Percentiles rank a stretch among this genome's conserved stretches.
Conservation (phyloP, 2,113 vertebrate species). For the Hystrix brachyura region DNA sequence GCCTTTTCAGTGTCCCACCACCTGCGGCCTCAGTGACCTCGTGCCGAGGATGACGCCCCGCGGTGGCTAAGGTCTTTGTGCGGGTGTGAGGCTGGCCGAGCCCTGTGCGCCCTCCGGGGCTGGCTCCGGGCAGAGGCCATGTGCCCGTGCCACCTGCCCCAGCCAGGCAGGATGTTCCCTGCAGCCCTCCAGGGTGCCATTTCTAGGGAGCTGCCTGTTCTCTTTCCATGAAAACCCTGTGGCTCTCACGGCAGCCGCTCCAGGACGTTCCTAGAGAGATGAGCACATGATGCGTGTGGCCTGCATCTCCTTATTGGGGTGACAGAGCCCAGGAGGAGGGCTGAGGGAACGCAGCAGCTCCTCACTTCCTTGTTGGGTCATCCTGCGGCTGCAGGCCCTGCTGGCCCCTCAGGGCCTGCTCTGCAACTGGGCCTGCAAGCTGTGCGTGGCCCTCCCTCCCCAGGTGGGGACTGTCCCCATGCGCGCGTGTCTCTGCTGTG, state of each 20-base stretch:
- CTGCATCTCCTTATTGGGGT: neutral
- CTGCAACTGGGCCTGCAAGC: neutral
- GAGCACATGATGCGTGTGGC: neutral
- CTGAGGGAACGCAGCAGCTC: neutral
- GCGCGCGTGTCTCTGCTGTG: too few relatives aligned
- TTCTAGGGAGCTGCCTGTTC: neutral
- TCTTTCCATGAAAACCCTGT: neutral
- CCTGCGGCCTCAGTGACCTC: neutral
- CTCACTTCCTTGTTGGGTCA: neutral
- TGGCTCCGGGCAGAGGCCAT: neutral
- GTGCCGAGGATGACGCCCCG: neutral
- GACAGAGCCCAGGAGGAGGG: neutral
- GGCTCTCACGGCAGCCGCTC: neutral
- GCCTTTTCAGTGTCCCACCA: neutral
- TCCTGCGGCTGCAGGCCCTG: neutral
- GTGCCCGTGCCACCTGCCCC: neutral
- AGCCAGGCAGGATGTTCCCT: neutral
- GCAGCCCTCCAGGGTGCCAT: neutral
- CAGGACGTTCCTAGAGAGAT: conserved; percentile 3
- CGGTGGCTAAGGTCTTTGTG: neutral
- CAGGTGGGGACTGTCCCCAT: too few relatives aligned
- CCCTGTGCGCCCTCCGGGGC: neutral
- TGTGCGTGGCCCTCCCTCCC: accelerated
- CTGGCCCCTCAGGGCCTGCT: neutral
- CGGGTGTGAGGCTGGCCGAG: neutral